These are phyloP conservation scores for Oreochromis tanganicae DNA, from an alignment of 2,113 vertebrate genomes.

Conservation along the genomic window DNA sequence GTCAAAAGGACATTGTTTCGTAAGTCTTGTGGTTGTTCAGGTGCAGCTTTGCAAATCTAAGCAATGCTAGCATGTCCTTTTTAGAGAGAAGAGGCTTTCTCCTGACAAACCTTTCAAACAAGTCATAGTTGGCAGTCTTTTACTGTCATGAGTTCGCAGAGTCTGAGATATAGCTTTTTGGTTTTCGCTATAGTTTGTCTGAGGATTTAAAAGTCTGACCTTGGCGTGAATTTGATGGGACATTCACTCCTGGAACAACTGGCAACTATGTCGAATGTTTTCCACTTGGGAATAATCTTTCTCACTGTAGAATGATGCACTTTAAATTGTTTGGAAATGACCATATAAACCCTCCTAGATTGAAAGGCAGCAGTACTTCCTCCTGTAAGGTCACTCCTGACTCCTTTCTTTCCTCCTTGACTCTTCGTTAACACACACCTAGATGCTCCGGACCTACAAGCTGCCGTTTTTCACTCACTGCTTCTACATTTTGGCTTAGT, in stretches of 20 bases:
- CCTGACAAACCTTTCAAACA: background rate
- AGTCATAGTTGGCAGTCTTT: background rate
- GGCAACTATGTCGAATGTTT: background rate
- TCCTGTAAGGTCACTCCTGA: background rate
- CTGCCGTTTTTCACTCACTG: background rate
- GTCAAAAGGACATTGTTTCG: background rate
- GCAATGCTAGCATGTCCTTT: background rate
- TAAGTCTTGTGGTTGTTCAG: background rate
- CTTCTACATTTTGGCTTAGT: background rate
- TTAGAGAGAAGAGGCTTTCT: background rate
- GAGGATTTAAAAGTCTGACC: background rate
- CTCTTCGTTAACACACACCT: background rate
- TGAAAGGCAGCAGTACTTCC: background rate
- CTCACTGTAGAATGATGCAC: background rate
- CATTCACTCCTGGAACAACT: background rate
- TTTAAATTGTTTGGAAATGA: background rate
- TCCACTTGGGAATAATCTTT: background rate
- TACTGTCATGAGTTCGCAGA: background rate
- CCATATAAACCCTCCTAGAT: background rate
- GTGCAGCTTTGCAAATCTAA: background rate
- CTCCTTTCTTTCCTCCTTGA: background rate
- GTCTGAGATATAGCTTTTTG: background rate
- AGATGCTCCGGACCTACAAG: background rate
- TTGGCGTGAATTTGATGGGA: background rate
- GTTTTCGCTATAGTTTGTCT: background rate